phyloP scores from a whole-genome alignment of 2,888 invertebrate species.

The Yponomeuta malinellus region DNA sequence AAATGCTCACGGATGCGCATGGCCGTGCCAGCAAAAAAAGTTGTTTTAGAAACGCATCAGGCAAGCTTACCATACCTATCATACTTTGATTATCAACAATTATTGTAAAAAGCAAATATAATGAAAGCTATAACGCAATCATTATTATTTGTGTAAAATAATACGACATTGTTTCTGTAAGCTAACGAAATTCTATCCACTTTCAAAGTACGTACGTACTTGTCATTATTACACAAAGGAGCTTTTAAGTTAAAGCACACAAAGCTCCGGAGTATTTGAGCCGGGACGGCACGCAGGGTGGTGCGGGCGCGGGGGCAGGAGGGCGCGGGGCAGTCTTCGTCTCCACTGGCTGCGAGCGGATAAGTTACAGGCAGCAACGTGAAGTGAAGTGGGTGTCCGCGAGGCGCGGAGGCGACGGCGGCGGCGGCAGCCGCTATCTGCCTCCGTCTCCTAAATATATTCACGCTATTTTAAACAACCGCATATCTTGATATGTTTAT shows the following conservation, averaged over 20 bases:
- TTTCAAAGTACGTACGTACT: slow-evolving; percentile 8
- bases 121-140: background rate
- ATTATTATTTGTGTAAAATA: background rate
- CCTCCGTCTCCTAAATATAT: background rate
- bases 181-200: background rate
- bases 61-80: background rate
- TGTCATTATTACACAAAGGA: slow-evolving; percentile 12
- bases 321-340: slow-evolving; percentile 10
- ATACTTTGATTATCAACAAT: background rate
- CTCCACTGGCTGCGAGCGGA: slow-evolving; percentile 11
- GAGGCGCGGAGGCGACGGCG: background rate
- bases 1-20: slow-evolving; percentile 12
- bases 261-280: slow-evolving; percentile 8
- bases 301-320: background rate
- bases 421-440: background rate
- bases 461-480: background rate
- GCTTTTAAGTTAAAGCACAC: slow-evolving; percentile 10
- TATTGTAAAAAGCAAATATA: background rate
- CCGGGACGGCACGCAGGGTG: background rate
- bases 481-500: slow-evolving; percentile 1
- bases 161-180: background rate
- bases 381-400: slow-evolving; percentile 5
- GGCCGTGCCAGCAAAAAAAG: background rate
- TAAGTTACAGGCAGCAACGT: slow-evolving; percentile 4
- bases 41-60: background rate